Base-by-base conservation (phyloP, 92 coral and sea anemone genomes). In the Zoanthus solanderi region DNA sequence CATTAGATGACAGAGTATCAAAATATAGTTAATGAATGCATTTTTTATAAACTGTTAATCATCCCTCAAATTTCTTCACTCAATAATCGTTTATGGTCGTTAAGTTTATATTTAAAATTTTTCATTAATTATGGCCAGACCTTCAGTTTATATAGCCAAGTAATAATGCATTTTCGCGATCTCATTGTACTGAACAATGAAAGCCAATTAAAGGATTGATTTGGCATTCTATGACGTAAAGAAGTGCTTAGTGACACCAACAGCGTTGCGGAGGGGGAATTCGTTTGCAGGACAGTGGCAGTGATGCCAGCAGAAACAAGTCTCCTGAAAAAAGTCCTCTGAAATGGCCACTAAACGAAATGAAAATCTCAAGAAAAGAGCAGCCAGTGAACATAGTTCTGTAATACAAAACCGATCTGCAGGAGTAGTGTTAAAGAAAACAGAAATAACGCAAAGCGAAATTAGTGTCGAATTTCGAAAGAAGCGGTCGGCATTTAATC, bases 401-500 rank as follows among this genome's bases (percentile, higher is more conserved):
- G 58, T 85, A 86, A 67, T 78, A 46, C 88, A 88, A 15, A 84
- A 75, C 52, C 89, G 83, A 75, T 88, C 88, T 7, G 84, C 56
- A 69, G 89, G 75, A 30, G 85, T 67, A 29, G 16, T 57, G 3
- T 83, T 88, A 45, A 72, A 84, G 32, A 76, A 86, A 30, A 89
- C 94, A 17, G 87, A 88, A 42, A 93, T 79, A 46, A 45, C 85
- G 66, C 84, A 87, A 52, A 94, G 96, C 76, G 98, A 94, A 47
- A 86, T 90, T 7, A 75, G 78, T 73, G 94, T 91, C 42, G 48
- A 54, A 53, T 54, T 89, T 42, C 72, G 93, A 88, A 91, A 87
- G 86, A 93, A 90, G 78, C 82, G 90, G 29, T 90, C 93, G 56
- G 60, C 94, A 2, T 96, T 93, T 61, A 91, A 93, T 71, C 98